These are phyloP conservation scores for Hyppa rectilinea DNA, from an alignment of 2,888 invertebrate genomes.

Conservation along the genomic window DNA sequence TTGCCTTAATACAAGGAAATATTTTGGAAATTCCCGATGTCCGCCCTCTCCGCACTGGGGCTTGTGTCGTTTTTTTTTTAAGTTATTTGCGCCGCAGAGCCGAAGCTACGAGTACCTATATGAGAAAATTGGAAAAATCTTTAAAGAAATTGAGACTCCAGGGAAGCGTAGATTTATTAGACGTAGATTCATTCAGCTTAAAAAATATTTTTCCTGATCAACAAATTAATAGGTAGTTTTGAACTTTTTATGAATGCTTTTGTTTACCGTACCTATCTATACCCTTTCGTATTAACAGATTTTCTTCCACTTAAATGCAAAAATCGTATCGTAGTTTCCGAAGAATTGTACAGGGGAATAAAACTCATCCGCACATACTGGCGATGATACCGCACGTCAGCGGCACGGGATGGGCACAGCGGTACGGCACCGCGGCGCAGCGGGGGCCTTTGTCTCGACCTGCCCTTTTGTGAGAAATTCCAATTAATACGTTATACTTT, in stretches of 20 bases:
- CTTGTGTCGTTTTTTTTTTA: constrained; percentile 74
- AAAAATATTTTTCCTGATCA: constrained; percentile 12
- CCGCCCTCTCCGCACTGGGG: constrained; percentile 76
- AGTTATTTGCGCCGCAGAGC: constrained; percentile 79
- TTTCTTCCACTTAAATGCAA: background rate
- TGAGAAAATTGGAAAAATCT: constrained; percentile 77
- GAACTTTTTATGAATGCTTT: background rate
- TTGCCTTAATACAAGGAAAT: constrained; percentile 84
- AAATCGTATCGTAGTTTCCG: constrained; percentile 42
- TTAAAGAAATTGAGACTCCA: constrained; percentile 70
- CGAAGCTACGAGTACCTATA: constrained; percentile 69
- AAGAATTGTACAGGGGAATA: constrained; percentile 61
- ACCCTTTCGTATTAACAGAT: background rate
- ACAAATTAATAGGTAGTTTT: background rate
- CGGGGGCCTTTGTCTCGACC: constrained; percentile 74
- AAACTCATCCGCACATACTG: constrained; percentile 68
- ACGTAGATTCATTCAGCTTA: constrained; percentile 18
- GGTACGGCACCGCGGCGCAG: constrained; percentile 53
- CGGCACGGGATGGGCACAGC: constrained; percentile 66
- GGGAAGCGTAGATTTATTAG: constrained; percentile 58
- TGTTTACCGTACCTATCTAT: background rate
- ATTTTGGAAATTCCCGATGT: constrained; percentile 79
- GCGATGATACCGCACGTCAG: constrained; percentile 74
- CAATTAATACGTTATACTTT: constrained; percentile 82
- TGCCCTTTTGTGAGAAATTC: constrained; percentile 80